Conservation (phyloP, 2,888 invertebrate species). For the Nephrotoma appendiculata region DNA sequence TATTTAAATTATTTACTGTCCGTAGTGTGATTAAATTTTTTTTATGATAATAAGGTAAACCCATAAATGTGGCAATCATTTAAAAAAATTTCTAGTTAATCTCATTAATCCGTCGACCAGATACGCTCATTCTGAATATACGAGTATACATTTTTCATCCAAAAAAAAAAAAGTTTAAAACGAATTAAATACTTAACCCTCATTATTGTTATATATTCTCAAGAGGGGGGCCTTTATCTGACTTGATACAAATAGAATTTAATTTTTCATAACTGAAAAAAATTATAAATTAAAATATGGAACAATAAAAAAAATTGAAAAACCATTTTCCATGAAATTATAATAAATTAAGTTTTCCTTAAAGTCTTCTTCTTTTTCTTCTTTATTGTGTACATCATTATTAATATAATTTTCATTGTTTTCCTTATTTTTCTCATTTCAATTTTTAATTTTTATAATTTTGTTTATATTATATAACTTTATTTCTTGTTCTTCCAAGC, state of each 20-base stretch:
- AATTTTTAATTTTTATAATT: background rate
- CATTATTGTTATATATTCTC: background rate
- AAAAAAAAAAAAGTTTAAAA: background rate
- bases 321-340: background rate
- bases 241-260: background rate
- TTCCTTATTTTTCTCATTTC: background rate
- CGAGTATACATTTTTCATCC: background rate
- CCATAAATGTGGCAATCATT: background rate
- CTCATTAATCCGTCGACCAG: background rate
- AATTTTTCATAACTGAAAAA: background rate
- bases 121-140: no score
- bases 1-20: no score
- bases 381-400: no score
- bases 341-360: background rate
- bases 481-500: background rate
- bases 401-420: background rate
- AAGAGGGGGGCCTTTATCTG: background rate
- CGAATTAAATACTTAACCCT: background rate
- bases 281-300: background rate
- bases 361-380: background rate
- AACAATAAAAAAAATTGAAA: background rate
- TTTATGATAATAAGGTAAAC: background rate
- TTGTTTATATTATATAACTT: background rate
- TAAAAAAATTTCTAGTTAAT: background rate
- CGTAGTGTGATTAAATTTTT: no score